phyloP scores from a whole-genome alignment of 2,797 vertebrate genomes.

The Liasis olivaceus region DNA sequence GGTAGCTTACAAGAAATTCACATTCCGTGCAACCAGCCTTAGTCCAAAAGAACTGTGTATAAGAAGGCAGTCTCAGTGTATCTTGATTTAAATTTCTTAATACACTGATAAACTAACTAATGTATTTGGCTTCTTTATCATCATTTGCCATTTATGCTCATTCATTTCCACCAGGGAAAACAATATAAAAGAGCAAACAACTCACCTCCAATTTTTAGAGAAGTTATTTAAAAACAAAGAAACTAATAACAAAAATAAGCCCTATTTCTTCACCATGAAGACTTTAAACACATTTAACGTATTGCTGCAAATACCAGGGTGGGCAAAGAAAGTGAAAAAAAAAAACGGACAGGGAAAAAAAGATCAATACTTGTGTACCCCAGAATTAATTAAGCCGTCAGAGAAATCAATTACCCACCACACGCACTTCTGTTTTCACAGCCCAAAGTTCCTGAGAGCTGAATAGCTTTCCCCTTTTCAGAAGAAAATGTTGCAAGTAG shows the following conservation, averaged over 20 bases:
- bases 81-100: neutral
- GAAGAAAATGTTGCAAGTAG: constrained; percentile 9
- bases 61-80: neutral
- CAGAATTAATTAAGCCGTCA: constrained; percentile 38
- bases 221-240: neutral
- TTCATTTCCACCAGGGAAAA: neutral
- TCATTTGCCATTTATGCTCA: neutral
- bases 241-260: neutral
- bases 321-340: neutral
- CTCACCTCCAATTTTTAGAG: neutral
- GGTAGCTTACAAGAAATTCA: neutral
- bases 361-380: constrained; percentile 28
- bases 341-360: neutral
- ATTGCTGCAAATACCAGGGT: neutral
- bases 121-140: neutral
- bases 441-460: constrained; percentile 14
- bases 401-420: constrained; percentile 34
- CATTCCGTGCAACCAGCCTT: neutral
- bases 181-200: neutral
- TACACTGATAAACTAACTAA: neutral
- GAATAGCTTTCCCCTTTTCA: constrained; percentile 3
- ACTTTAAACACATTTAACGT: constrained; percentile 20
- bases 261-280: neutral
- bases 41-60: neutral
- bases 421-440: neutral